Evolutionary conservation across 1,140 invertebrate species (phyloP).

Genomic region (Diplogasteroides magnus): DNA sequence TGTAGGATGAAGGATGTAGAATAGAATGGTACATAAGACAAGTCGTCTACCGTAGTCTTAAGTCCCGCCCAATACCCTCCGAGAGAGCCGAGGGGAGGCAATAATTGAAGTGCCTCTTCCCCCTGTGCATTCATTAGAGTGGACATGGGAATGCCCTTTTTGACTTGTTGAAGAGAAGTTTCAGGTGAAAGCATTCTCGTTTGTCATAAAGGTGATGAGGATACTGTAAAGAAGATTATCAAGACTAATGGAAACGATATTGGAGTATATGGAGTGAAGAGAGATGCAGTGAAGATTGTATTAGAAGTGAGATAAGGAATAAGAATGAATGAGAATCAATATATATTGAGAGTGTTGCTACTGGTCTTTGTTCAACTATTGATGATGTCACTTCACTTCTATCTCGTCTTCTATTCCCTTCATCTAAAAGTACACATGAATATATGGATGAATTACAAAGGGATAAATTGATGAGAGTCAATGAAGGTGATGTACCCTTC

Average conservation of each 20-base stretch:
- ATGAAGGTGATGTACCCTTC: no score
- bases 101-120: no score
- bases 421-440: background rate
- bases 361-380: slow-evolving; percentile 9
- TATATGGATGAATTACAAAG: background rate
- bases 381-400: slow-evolving; percentile 7
- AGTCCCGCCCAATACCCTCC: no score
- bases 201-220: slow-evolving; percentile 1
- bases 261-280: background rate
- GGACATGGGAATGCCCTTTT: background rate
- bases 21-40: background rate
- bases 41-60: no score
- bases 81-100: background rate
- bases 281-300: slow-evolving; percentile 8
- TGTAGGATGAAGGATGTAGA: background rate
- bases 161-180: background rate
- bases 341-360: slow-evolving; percentile 18
- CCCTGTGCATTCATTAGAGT: no score
- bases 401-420: slow-evolving; percentile 6
- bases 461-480: background rate
- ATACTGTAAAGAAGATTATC: slow-evolving; percentile 11
- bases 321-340: background rate
- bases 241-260: background rate
- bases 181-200: slow-evolving; percentile 19
- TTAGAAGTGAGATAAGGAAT: slow-evolving; percentile 6